phyloP scores from a whole-genome alignment of 2,888 invertebrate species.

The Troilus luridus region DNA sequence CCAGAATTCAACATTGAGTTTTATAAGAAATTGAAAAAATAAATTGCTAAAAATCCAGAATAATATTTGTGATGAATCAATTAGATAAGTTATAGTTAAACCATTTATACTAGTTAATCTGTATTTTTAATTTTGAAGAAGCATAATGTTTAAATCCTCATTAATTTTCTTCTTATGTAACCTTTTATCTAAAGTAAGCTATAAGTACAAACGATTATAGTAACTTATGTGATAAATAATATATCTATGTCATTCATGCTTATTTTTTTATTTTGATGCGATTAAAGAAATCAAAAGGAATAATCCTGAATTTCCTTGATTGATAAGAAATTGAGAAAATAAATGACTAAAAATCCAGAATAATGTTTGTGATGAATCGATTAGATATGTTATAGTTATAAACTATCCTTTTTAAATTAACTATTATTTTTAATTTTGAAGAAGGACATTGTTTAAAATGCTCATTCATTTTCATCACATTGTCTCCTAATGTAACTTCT shows the following conservation, averaged over 20 bases:
- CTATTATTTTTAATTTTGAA: neutral
- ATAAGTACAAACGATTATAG: neutral
- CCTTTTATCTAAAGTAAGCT: neutral
- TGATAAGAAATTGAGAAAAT: slow-evolving; percentile 41
- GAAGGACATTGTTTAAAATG: neutral
- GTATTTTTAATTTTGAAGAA: neutral
- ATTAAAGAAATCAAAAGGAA: slow-evolving; percentile 49
- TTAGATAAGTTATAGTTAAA: neutral
- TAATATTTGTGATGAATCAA: neutral
- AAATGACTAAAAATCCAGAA: neutral
- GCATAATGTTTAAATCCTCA: neutral
- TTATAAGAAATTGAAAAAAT: slow-evolving; percentile 44
- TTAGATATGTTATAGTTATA: neutral
- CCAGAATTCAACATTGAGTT: slow-evolving; percentile 24
- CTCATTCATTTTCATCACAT: neutral
- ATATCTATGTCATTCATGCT: neutral
- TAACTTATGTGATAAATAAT: neutral
- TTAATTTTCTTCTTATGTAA: neutral
- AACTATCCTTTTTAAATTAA: neutral
- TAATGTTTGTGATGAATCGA: neutral
- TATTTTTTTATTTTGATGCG: neutral
- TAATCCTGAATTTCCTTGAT: slow-evolving; percentile 30
- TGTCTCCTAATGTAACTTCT: neutral
- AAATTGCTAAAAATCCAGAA: neutral
- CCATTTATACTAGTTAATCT: neutral